A percentile compares a stretch with the other conserved stretches of the same genome.
These are phyloP conservation scores for Polyodon spathula DNA, from an alignment of 2,113 vertebrate genomes.

Conservation along the genomic window DNA sequence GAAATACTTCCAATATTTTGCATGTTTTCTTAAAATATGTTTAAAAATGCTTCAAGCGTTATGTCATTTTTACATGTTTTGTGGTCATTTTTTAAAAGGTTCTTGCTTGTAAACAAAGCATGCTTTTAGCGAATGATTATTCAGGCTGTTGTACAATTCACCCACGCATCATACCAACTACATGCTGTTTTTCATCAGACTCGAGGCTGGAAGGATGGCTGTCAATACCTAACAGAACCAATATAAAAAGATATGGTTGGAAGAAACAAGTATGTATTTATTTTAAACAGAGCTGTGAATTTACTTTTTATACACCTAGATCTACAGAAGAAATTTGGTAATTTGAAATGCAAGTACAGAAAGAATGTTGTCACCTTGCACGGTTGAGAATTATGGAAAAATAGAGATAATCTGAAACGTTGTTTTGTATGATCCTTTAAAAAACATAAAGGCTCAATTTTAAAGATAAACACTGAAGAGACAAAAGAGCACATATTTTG, in stretches of 20 bases:
- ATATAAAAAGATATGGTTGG: conserved; percentile 96
- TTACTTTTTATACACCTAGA: neutral
- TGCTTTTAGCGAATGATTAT: conserved; percentile 23
- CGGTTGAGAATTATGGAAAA: no score
- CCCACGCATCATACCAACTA: neutral
- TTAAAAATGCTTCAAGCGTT: conserved; percentile 14
- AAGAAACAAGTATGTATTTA: conserved; percentile 80
- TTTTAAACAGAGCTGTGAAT: neutral
- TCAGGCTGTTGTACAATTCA: neutral
- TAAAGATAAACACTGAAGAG: no score
- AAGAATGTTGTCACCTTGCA: no score
- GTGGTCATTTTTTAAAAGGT: conserved; percentile 24
- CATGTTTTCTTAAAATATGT: no score
- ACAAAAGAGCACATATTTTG: no score
- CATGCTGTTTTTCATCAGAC: conserved; percentile 51
- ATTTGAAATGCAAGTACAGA: no score
- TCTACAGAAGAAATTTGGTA: neutral
- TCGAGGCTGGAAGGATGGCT: conserved; percentile 97
- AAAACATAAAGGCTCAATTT: no score
- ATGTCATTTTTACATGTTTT: conserved; percentile 17
- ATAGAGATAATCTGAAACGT: no score
- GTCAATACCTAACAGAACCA: conserved; percentile 88
- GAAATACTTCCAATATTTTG: no score
- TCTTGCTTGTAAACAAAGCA: conserved; percentile 35
- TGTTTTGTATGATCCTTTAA: no score